Base-by-base conservation (phyloP, 2,797 vertebrate genomes). In the Anguilla marmorata region DNA sequence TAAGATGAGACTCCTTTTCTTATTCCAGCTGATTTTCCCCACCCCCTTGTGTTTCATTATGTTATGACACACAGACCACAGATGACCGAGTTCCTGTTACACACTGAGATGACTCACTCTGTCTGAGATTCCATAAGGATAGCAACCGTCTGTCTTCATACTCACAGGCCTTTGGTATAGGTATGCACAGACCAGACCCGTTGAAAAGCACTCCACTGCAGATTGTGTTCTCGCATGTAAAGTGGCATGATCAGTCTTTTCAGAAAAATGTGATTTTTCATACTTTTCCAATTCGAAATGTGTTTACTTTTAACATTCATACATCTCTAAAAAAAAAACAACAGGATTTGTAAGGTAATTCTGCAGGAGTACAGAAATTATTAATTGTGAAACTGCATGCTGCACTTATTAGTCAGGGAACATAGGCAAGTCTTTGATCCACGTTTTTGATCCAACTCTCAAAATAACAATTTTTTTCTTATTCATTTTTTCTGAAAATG, bases 31-130 rank as follows among this genome's bases (percentile, higher is more conserved):
- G 5, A 37, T 16, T 41, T 74, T 12, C 33, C 74, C 27, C 33
- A 37, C 74, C 74, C 33, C 74, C 74, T 3, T 76, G 27, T 76
- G 74, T 72, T 72, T 72, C 69, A 72, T 76, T 82, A n/a, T 24
- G 50, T 82, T 24, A 50, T 82, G 79, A 82, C 74, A 1, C 16
- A 45, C 37, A 41, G 74, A 45, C 33, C 9, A 30, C 33, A 16
- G 37, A 76, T 37, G 11, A 72, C n/a, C 4, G 30, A 76, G 30
- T 45, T 79, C 74, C 12, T 79, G 33, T 45, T 45, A 14, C 0
- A 7, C 74, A 79, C 30, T 19, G 14, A 41, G 74, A 79, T 79
- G 74, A 41, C 74, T 41, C 74, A 41, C 74, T 21, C 33, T 8
- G 30, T 45, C 0, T 6, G 30, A 8, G 72, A 76, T 37, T 76